A percentile compares a stretch with the other conserved stretches of the same genome.
These are phyloP conservation scores for Drosophila bunnanda DNA, from an alignment of 2,888 invertebrate species.

Conservation along the genomic window DNA sequence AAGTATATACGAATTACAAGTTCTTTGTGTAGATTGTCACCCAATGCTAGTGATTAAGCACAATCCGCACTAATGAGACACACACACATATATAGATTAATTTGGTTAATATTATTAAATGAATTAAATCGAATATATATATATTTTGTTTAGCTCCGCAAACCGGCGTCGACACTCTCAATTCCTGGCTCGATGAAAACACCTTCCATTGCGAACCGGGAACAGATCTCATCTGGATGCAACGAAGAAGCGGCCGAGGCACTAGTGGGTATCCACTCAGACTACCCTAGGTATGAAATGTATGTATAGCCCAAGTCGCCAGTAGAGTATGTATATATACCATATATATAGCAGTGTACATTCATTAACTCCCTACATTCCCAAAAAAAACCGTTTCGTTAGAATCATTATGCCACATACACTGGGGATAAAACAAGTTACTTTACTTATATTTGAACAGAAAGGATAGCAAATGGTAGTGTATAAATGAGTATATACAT, in stretches of 20 bases:
- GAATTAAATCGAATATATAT: not conserved
- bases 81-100: not conserved
- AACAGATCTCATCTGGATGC: conserved; percentile 87
- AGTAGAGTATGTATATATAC: conserved; percentile 47
- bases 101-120: not conserved
- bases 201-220: conserved; percentile 86
- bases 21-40: conserved; percentile 12
- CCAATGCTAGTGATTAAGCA: conserved; percentile 29
- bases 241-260: conserved; percentile 95
- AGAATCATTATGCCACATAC: not conserved
- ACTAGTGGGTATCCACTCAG: conserved; percentile 94
- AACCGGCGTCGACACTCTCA: conserved; percentile 98
- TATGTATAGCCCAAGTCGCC: conserved; percentile 75
- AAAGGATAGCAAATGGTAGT: not conserved
- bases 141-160: conserved; percentile 90
- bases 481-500: not conserved
- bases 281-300: conserved; percentile 89
- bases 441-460: too few species aligned
- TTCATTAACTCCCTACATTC: conserved; percentile 18
- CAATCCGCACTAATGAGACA: not conserved
- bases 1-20: conserved; percentile 9
- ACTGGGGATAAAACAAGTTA: not conserved
- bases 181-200: conserved; percentile 97
- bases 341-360: conserved; percentile 29
- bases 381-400: not conserved